Base-by-base conservation (phyloP, 2,888 invertebrate genomes). In the Darwinula stevensoni region DNA sequence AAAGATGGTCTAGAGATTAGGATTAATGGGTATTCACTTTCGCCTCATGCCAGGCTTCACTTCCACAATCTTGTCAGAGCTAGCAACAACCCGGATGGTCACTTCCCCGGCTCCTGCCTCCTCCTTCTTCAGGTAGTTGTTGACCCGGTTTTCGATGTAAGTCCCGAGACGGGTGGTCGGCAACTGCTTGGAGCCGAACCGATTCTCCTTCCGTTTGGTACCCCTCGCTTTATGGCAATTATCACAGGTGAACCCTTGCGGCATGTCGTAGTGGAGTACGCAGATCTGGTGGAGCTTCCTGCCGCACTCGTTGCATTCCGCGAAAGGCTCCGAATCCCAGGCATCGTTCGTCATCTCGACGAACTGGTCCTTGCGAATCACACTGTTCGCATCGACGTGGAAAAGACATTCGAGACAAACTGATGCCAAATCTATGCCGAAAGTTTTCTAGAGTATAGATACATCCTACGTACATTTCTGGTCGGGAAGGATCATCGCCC, bases 281-380 rank as follows among this genome's bases (percentile, higher is more conserved):
- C 97, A 99, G 41, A 99, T 91, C 53, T 86, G 80, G 56, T 99
- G 97, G 47, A 88, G 72, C 52, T 91, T 91, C 37, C 97, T 63
- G 14, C 86, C 84, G 54, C 97, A 99, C 46, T 91, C 86, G 46
- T 68, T 66, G 53, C 97, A 99, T 42, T 76, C 67, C 32, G 94
- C 82, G 53, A 91, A 88, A 42, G 86, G 86, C 52, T 97, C 97
- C 53, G 78, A 63, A 53, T 97, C 94, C 46, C 97, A 60, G 48
- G 88, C 80, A 57, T 94, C 91, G 53, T 97, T 97, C 57, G 94
- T 97, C 76, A 84, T 73, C 58, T 84, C 82, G 48, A 74, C 71
- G 56, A 97, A 97, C 53, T 84, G 76, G 50, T 82, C 80, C 56
- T 97, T 97, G 50, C 80, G 78, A 45, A 94, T 86, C 53, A 71